phyloP scores from a whole-genome alignment of 2,113 vertebrate species.

The Anarrhichthys ocellatus region DNA sequence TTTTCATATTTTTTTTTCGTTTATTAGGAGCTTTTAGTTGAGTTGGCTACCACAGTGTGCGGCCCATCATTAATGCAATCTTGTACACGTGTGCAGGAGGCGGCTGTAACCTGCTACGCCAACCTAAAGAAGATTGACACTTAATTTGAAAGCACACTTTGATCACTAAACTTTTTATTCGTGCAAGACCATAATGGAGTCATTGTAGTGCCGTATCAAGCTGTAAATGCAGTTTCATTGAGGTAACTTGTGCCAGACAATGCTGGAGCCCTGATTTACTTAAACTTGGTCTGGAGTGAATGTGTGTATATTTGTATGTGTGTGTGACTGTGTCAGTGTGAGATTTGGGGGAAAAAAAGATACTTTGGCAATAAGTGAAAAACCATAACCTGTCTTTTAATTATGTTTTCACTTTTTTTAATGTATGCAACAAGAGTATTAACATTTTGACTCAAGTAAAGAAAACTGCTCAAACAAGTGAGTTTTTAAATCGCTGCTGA shows the following conservation, averaged over 20 bases:
- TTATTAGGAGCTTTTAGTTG: constrained; percentile 23
- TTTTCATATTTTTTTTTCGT: constrained; percentile 27
- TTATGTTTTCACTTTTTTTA: constrained; percentile 73
- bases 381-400: constrained; percentile 49
- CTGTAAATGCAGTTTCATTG: constrained; percentile 32
- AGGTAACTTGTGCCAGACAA: background rate
- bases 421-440: constrained; percentile 63
- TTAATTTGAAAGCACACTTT: constrained; percentile 53
- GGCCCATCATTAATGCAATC: constrained; percentile 11
- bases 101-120: constrained; percentile 32
- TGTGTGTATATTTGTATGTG: constrained; percentile 18
- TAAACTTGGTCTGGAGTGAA: constrained; percentile 25
- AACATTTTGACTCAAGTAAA: constrained; percentile 35
- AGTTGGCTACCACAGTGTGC: background rate
- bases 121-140: constrained; percentile 33
- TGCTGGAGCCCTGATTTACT: background rate
- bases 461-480: constrained; percentile 24
- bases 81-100: constrained; percentile 35
- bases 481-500: constrained; percentile 53
- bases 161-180: constrained; percentile 47
- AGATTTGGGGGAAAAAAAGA: constrained; percentile 23
- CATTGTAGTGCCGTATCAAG: background rate
- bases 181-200: background rate
- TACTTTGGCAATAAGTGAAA: constrained; percentile 52
- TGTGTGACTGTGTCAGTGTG: constrained; percentile 31